These are phyloP conservation scores for Hecatera dysodea DNA, from an alignment of 2,888 invertebrate species.

Conservation along the genomic window DNA sequence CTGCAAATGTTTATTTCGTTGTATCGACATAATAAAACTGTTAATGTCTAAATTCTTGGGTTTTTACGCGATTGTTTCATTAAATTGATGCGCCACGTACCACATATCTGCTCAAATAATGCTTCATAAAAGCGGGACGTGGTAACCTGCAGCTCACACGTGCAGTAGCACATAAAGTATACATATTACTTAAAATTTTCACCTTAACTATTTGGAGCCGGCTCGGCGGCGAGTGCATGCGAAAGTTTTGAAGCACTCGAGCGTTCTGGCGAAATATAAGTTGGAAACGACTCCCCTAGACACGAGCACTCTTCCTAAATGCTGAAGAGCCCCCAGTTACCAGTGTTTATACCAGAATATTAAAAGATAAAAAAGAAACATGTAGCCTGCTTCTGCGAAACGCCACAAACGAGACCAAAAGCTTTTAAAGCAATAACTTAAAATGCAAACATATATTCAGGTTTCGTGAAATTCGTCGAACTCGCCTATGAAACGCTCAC, in stretches of 20 bases:
- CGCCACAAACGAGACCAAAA: slow-evolving; percentile 37
- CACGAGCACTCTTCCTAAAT: slow-evolving; percentile 31
- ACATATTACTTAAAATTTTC: slow-evolving; percentile 54
- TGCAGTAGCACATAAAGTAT: slow-evolving; percentile 34
- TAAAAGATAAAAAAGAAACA: slow-evolving; percentile 33
- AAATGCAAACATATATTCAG: slow-evolving; percentile 49
- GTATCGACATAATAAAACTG: background rate
- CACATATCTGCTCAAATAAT: slow-evolving; percentile 19
- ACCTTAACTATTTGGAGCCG: slow-evolving; percentile 47
- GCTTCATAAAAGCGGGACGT: slow-evolving; percentile 25
- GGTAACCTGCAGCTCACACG: slow-evolving; percentile 24
- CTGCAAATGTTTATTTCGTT: slow-evolving; percentile 1
- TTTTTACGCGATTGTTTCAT: slow-evolving; percentile 2
- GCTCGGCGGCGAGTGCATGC: slow-evolving; percentile 45
- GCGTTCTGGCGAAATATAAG: slow-evolving; percentile 43
- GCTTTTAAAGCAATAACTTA: slow-evolving; percentile 52
- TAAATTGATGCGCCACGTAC: slow-evolving; percentile 15
- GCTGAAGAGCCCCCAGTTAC: slow-evolving; percentile 11
- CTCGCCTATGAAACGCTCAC: slow-evolving; percentile 23
- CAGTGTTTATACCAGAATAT: slow-evolving; percentile 21
- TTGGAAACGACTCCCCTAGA: slow-evolving; percentile 41
- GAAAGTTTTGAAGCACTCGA: slow-evolving; percentile 48
- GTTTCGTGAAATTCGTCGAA: slow-evolving; percentile 29
- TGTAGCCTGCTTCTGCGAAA: background rate
- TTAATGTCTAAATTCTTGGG: background rate